phyloP scores from a whole-genome alignment of 2,113 vertebrate species.

The Herpetotheres cachinnans region DNA sequence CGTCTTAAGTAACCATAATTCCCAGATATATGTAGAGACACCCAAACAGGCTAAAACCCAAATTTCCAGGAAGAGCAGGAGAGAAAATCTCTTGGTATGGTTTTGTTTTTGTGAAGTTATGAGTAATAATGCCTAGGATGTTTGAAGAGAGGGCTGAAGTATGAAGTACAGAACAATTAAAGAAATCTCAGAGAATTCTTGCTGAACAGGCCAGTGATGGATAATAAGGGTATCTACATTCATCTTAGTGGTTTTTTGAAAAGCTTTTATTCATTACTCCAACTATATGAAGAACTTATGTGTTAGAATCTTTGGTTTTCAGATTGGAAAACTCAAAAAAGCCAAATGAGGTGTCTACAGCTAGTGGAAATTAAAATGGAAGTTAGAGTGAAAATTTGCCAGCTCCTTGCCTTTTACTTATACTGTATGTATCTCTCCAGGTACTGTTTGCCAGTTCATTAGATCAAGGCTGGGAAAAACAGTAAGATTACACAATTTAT shows the following conservation, averaged over 20 bases:
- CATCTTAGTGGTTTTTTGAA: not conserved
- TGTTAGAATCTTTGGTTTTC: not conserved
- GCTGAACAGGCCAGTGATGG: not conserved
- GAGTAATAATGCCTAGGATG: not conserved
- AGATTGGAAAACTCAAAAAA: not conserved
- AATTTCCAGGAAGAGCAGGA: not conserved
- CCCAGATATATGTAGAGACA: not conserved
- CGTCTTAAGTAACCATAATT: not conserved
- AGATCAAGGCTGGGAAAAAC: not conserved
- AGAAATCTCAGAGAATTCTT: not conserved
- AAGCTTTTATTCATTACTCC: not conserved
- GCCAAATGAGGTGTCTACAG: not conserved
- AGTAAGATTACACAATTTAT: not conserved
- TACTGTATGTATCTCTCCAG: not conserved
- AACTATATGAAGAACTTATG: not conserved
- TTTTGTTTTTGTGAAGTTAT: not conserved
- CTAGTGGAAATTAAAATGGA: not conserved
- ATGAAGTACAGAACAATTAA: not conserved
- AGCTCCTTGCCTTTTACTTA: not conserved
- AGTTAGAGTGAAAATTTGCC: not conserved
- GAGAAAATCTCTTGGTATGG: not conserved
- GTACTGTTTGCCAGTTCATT: not conserved
- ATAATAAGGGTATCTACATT: not conserved
- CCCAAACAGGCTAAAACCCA: not conserved
- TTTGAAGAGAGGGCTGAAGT: not conserved